Conservation (phyloP, 2,797 vertebrate genomes). For the Hippocampus kuda region DNA sequence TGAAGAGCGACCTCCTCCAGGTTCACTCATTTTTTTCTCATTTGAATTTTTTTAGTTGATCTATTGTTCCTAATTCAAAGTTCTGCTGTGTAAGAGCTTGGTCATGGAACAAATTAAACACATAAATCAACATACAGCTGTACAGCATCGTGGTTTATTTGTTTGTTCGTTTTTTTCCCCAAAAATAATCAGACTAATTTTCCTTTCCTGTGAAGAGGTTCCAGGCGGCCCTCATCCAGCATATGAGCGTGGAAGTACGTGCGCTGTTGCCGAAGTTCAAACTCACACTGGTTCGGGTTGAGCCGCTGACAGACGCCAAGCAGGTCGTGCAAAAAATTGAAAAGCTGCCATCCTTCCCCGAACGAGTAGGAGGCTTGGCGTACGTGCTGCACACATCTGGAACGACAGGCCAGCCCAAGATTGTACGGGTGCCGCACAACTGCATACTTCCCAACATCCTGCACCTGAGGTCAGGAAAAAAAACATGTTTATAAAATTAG, state of each 20-base stretch:
- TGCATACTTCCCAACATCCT: constrained; percentile 88
- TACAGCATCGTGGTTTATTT: too few relatives aligned
- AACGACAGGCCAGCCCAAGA: constrained; percentile 85
- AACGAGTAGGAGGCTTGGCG: constrained; percentile 58
- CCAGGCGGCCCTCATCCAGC: constrained; percentile 46
- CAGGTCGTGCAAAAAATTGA: background rate
- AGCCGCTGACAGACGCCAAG: constrained; percentile 15
- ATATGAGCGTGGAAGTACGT: constrained; percentile 45
- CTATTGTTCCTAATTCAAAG: too few relatives aligned
- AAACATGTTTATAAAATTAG: too few relatives aligned
- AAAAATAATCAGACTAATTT: background rate
- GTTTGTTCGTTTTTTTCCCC: too few relatives aligned
- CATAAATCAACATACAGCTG: too few relatives aligned
- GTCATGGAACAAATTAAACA: too few relatives aligned
- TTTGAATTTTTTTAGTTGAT: too few relatives aligned
- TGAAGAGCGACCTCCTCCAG: constrained; percentile 74
- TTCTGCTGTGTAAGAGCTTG: too few relatives aligned
- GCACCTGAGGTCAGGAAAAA: constrained; percentile 69
- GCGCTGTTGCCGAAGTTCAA: constrained; percentile 57
- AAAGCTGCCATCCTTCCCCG: background rate
- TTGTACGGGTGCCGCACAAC: constrained; percentile 83
- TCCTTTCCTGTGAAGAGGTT: constrained; percentile 66
- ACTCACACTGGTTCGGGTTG: constrained; percentile 68
- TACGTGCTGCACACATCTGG: constrained; percentile 93
- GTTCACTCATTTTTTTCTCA: constrained; percentile 47